These are phyloP conservation scores for Pollenia labialis DNA, from an alignment of 2,888 invertebrate genomes.

Conservation along the genomic window DNA sequence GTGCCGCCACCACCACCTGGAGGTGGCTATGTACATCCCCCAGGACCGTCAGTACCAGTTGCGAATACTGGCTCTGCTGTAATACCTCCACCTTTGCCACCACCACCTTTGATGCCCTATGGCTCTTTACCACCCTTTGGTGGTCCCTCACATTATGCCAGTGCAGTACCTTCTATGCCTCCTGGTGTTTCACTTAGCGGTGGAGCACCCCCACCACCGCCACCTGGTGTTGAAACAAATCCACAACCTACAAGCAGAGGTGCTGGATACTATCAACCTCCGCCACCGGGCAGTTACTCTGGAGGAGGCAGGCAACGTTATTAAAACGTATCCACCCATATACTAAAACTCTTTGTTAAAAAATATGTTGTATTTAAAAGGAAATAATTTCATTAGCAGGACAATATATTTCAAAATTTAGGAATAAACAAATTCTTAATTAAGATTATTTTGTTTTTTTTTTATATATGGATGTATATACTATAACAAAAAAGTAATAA, in stretches of 20 bases:
- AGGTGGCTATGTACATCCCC: constrained; percentile 74
- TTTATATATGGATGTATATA: constrained; percentile 24
- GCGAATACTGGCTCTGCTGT: constrained; percentile 59
- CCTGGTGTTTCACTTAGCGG: constrained; percentile 48
- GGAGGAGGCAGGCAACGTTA: constrained; percentile 71
- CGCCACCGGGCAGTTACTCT: constrained; percentile 74
- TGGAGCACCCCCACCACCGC: constrained; percentile 67
- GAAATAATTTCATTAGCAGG: constrained; percentile 28
- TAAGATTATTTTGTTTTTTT: constrained; percentile 67
- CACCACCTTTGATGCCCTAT: constrained; percentile 64
- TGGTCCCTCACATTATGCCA: constrained; percentile 63
- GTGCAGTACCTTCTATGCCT: constrained; percentile 61
- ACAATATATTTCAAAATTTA: constrained; percentile 61
- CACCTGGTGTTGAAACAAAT: constrained; percentile 53
- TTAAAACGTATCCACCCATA: constrained; percentile 13
- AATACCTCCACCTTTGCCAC: constrained; percentile 68
- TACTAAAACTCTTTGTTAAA: constrained; percentile 18
- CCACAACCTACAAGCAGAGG: constrained; percentile 48
- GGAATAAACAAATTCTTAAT: constrained; percentile 58
- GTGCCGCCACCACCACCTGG: constrained; percentile 80
- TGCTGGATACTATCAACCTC: constrained; percentile 74
- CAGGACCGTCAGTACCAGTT: constrained; percentile 65
- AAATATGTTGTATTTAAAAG: constrained; percentile 52
- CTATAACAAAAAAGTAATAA: constrained; percentile 6
- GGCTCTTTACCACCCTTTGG: constrained; percentile 45